Base-by-base conservation (phyloP, 2,888 invertebrate species). In the Pegoplata infirma region DNA sequence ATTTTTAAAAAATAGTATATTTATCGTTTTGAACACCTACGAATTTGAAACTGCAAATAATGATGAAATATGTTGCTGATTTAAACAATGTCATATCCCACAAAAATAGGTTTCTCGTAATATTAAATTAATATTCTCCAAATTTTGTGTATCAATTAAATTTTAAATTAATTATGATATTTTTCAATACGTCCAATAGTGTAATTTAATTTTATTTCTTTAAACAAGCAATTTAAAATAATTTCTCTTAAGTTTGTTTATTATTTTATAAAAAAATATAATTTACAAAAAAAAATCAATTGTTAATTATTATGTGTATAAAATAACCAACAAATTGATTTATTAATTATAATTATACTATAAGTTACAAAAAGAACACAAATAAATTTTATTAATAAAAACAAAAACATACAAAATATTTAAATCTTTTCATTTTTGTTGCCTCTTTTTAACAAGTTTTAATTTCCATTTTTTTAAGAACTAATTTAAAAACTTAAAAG, bases 181-280 rank as follows among this genome's bases (percentile, higher is more conserved):
- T 73, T 67, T 79, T 14, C 2, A 74, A 71, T 74, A 69, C 78
- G 78, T 79, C 78, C 78, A 75, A 66, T 79, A 79, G 66, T 46
- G 17, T 74, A 68, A 58, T 76, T 68, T 68, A 25, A 21, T 66
- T 69, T 53, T 51, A 46, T 56, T 53, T 17, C n/a, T n/a, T n/a
- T n/a, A n/a, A n/a, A n/a, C n/a, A n/a, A n/a, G n/a, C n/a, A n/a
- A n/a, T n/a, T n/a, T n/a, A n/a, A n/a, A n/a, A 51, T 58, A 28
- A 44, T 17, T 51, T 53, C 36, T 6, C 21, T 8, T n/a, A n/a
- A 55, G 17, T 47, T 32, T 76, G 51, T 78, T 61, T 55, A 68
- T 63, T 56, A 76, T 63, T 61, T 78, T 71, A 25, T 23, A 68
- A 17, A 44, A 51, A 64, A 69, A 68, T 49, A n/a, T n/a, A n/a